Base-by-base conservation (phyloP, 92 coral and sea anemone genomes). In the Epizoanthus fatuus region DNA sequence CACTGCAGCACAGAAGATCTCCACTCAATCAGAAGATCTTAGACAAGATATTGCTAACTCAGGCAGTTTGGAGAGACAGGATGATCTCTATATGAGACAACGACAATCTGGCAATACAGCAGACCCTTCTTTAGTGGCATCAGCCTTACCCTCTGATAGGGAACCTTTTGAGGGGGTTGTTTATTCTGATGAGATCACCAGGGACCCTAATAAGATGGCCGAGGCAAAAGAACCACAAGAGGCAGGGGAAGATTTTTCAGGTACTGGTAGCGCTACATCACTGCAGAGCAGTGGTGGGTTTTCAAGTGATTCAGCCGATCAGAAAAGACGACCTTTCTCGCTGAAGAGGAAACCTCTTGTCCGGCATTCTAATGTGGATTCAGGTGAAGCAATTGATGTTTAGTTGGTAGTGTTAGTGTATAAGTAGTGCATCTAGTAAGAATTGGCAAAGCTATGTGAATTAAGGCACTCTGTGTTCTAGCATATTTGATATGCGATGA, bases 311-410 rank as follows among this genome's bases (percentile, higher is more conserved):
- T 77, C 57, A 3, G 38, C 68, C 16, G 69, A 44, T 77, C 62
- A 4, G 19, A 77, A 38, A 15, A 77, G 70, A 77, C 82, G 71
- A 8, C 82, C 82, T 0, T 77, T 77, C 40, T 19, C 70, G 37
- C 42, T 77, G 69, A 77, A 77, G 38, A 58, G 82, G 68, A 77
- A 60, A 47, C 82, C 82, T 7, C 64, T 77, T 37, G 63, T 44
- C 38, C 54, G 82, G 25, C 56, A 60, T 77, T 77, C 70, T 40
- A 77, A 77, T 42, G 69, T 77, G 32, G 82, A 77, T 77, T 40
- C 82, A 77, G 82, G 69, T 77, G 82, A 77, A 58, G 39, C 32
- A 17, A 13, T 77, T 59, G 69, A 77, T 29, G 82, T 77, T 19
- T 77, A 77, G 42, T 19, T 60, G 10, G 45, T 15, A 15, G 58